Conservation (phyloP, 2,113 vertebrate genomes). For the Chitala chitala region DNA sequence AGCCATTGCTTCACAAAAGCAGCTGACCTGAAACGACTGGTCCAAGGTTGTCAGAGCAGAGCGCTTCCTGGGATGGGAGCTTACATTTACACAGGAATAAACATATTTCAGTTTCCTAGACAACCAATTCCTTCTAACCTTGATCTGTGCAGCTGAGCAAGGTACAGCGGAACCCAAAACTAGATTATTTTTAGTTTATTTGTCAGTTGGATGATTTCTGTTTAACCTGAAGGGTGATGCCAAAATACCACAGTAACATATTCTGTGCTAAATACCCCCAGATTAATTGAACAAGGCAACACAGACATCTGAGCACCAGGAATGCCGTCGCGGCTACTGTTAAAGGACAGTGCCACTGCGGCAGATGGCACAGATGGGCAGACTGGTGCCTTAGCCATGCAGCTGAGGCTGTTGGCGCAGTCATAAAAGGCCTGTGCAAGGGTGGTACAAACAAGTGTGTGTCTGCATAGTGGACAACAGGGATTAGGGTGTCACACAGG, state of each 20-base stretch:
- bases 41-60: no score
- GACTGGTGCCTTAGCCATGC: background rate
- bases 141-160: no score
- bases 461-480: no score
- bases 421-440: background rate
- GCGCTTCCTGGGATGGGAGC: no score
- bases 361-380: constrained; percentile 17
- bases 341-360: background rate
- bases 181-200: no score
- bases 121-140: no score
- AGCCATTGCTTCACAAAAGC: background rate
- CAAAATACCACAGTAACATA: no score
- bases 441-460: background rate
- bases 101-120: no score
- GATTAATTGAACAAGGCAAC: background rate
- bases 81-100: no score
- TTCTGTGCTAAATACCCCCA: background rate
- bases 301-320: background rate
- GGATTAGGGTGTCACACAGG: no score
- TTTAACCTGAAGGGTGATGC: no score
- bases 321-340: background rate
- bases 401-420: constrained; percentile 15
- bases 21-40: background rate
- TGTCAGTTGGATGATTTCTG: background rate
- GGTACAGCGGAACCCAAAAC: no score